Percentiles rank a stretch among this genome's conserved stretches.
phyloP scores from a whole-genome alignment of 2,113 vertebrate species.

The Elanus axillaris region DNA sequence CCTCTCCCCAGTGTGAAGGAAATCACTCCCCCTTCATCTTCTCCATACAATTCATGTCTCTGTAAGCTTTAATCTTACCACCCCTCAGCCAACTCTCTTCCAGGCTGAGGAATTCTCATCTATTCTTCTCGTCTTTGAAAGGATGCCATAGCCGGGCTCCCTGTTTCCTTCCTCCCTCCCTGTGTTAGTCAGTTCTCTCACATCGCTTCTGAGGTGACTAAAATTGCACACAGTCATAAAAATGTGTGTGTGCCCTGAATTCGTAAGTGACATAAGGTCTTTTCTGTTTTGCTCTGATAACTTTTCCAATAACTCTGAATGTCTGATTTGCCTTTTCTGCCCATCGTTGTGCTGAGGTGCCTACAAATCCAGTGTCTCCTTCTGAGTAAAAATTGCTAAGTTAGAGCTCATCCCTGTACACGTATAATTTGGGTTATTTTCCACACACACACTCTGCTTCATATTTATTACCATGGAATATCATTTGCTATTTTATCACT shows the following conservation, averaged over 20 bases:
- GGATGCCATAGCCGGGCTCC: background rate
- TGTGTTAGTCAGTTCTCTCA: background rate
- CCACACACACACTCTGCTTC: background rate
- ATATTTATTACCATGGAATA: background rate
- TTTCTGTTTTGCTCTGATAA: background rate
- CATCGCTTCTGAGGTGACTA: background rate
- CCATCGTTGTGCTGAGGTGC: background rate
- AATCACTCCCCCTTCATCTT: constrained; percentile 35
- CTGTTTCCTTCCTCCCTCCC: background rate
- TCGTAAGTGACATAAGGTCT: background rate
- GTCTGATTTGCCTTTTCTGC: background rate
- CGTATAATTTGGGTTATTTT: background rate
- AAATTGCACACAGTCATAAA: background rate
- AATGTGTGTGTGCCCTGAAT: background rate
- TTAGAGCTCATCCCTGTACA: background rate
- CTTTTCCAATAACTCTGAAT: background rate
- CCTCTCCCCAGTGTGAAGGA: background rate
- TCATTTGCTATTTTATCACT: background rate
- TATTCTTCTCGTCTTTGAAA: constrained; percentile 39
- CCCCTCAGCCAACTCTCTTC: background rate
- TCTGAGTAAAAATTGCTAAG: background rate
- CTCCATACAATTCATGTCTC: background rate
- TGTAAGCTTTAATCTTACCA: constrained; percentile 29
- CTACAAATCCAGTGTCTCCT: background rate
- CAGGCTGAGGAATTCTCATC: background rate